Conservation (phyloP, 2,113 vertebrate species). For the Equus przewalskii region DNA sequence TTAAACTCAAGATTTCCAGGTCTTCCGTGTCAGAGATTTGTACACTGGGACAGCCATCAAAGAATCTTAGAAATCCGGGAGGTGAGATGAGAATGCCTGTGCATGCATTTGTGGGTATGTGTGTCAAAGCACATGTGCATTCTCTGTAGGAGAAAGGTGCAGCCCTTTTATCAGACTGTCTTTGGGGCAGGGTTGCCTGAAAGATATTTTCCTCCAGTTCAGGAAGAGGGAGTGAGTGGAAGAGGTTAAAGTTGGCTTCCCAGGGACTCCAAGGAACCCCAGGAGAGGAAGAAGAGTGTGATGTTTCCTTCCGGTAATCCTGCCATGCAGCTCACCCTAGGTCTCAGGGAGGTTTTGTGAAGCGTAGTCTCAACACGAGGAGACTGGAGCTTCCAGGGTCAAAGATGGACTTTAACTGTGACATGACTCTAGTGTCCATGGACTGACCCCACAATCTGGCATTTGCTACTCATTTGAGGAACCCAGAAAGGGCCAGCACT, state of each 20-base stretch:
- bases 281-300: background rate
- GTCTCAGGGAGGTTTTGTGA: background rate
- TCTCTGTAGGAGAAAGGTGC: background rate
- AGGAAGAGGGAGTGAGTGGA: background rate
- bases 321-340: background rate
- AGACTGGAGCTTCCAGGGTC: background rate
- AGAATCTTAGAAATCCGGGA: background rate
- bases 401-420: background rate
- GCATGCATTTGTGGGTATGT: fast-evolving
- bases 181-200: background rate
- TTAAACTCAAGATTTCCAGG: background rate
- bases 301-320: background rate
- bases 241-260: background rate
- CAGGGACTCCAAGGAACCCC: background rate
- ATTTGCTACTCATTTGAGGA: background rate
- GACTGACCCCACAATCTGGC: background rate
- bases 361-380: background rate
- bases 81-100: background rate
- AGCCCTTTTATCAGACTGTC: background rate
- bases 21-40: background rate
- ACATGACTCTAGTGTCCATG: background rate
- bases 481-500: background rate
- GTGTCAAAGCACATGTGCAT: fast-evolving
- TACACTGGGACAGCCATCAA: background rate
- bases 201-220: background rate